Evolutionary conservation across 2,113 vertebrate genomes (phyloP).

Genomic region (Pelobates fuscus): DNA sequence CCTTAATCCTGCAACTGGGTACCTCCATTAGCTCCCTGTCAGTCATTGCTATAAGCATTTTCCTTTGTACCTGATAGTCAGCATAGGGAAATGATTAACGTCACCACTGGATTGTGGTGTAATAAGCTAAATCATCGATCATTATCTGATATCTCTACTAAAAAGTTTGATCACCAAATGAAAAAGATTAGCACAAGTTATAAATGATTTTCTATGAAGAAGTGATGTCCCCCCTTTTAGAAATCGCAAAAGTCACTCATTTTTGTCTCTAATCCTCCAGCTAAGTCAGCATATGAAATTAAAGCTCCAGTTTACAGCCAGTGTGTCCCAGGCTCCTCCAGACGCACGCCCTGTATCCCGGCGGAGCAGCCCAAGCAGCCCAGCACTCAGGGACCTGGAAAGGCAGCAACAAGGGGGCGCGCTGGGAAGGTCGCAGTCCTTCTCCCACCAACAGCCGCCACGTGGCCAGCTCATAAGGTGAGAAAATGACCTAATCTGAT

Average conservation of each 20-base stretch:
- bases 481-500: background rate
- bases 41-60: no score
- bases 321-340: conserved; percentile 77
- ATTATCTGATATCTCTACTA: no score
- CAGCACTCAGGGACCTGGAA: conserved; percentile 82
- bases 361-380: conserved; percentile 87
- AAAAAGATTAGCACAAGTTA: no score
- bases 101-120: no score
- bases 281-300: conserved; percentile 93
- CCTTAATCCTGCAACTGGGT: no score
- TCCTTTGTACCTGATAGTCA: no score
- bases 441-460: conserved; percentile 91
- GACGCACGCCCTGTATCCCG: conserved; percentile 85
- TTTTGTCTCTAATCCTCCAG: conserved; percentile 55
- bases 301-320: conserved; percentile 93
- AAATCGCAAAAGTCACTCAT: background rate
- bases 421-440: conserved; percentile 89
- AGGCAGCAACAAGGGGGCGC: conserved; percentile 73
- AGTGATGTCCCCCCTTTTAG: no score
- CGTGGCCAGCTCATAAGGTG: conserved; percentile 92
- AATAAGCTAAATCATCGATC: no score
- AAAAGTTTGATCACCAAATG: no score
- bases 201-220: no score
- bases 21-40: no score
- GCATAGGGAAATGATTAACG: no score